phyloP scores from a whole-genome alignment of 2,113 vertebrate genomes.

The Grus americana region DNA sequence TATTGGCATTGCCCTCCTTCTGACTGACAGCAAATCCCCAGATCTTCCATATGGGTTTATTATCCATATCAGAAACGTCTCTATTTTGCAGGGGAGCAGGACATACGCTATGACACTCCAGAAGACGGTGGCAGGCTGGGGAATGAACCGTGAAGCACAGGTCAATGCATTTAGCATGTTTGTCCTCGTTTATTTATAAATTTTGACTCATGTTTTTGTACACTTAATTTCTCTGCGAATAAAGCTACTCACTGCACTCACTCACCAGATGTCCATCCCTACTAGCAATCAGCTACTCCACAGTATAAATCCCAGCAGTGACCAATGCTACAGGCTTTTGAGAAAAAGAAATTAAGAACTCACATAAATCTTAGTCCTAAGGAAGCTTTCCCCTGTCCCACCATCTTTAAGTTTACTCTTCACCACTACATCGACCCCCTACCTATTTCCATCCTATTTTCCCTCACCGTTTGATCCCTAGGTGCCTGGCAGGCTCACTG shows the following conservation, averaged over 20 bases:
- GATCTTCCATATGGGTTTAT: neutral
- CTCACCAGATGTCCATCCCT: neutral
- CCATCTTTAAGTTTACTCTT: neutral
- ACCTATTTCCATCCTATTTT: neutral
- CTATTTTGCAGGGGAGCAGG: neutral
- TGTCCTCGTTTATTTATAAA: neutral
- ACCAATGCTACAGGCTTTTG: neutral
- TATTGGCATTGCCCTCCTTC: neutral
- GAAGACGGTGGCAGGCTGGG: neutral
- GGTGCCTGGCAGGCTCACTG: neutral
- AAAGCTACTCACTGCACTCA: neutral
- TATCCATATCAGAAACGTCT: neutral
- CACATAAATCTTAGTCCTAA: neutral
- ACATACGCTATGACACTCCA: rapidly evolving
- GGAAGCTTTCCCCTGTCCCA: neutral
- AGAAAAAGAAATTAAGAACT: neutral
- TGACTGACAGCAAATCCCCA: neutral
- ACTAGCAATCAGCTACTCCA: neutral
- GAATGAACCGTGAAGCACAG: rapidly evolving
- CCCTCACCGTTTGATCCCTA: neutral
- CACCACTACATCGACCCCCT: neutral
- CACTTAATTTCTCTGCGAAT: neutral
- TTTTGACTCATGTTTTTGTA: neutral
- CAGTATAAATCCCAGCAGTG: neutral
- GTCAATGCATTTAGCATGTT: neutral